Evolutionary conservation across 2,797 vertebrate species (phyloP), one percentile per base, ranked within the genome.

Genomic region (Muscicapa comitata): DNA sequence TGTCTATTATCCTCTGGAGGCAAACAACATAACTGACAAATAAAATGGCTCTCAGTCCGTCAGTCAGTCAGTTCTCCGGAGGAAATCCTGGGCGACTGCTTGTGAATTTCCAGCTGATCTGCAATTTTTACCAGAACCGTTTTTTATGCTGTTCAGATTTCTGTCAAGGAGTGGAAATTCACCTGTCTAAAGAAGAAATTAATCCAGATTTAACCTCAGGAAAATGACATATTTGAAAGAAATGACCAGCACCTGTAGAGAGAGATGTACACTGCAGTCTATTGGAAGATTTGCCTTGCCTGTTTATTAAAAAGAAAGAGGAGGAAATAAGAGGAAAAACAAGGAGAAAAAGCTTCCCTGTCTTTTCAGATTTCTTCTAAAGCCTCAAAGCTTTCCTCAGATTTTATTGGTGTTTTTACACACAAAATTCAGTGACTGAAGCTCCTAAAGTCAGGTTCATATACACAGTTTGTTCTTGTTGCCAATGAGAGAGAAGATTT

Each of bases 21-120:
- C 76, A 72, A 88, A 90, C 88, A 96, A 90, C 71, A 33, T 92
- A 95, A 94, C 24, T 94, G 93, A 81, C 82, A 96, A 96, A 93
- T 94, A 96, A 95, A 95, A 88, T 78, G 61, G 37, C 55, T 61
- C 55, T 70, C 70, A 93, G 53, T 93, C 68, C 61, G n/a, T 91
- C 80, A 66, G 51, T 74, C 83, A 66, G 67, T 67, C 42, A 55
- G 67, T 50, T 72, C 70, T 91, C 51, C 79, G 71, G 70, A 85
- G 84, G 53, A 86, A 87, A 91, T 88, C 85, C 87, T 94, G 40
- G 53, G 47, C 0, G 24, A 96, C 76, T 77, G 92, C 72, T 90
- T 62, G 35, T 88, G 94, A 94, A 66, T 78, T 94, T 86, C 47
- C 54, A 95, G 62, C 86, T 73, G 72, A 88, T 88, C 47, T 72